Conservation (phyloP, 1,140 invertebrate genomes). For the Drosophila paulistorum region DNA sequence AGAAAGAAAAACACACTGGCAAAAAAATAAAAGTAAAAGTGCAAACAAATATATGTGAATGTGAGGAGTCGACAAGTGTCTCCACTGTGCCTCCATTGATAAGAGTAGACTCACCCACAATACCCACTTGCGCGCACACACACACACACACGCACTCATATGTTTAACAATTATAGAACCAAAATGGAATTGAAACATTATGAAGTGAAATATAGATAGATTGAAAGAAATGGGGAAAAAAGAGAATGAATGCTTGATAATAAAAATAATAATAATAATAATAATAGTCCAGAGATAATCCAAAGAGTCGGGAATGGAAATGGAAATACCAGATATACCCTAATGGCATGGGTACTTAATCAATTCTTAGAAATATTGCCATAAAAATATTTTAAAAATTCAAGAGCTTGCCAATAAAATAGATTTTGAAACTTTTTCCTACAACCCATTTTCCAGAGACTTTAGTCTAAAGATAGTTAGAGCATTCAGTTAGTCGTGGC, state of each 20-base stretch:
- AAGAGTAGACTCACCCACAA: conserved; percentile 51
- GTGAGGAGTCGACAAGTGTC: conserved; percentile 36
- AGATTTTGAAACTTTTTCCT: too few relatives aligned
- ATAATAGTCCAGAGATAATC: conserved; percentile 38
- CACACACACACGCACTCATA: conserved; percentile 1
- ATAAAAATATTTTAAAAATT: not conserved
- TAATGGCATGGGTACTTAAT: not conserved
- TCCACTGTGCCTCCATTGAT: conserved; percentile 64
- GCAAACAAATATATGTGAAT: conserved; percentile 65
- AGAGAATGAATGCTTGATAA: conserved; percentile 52
- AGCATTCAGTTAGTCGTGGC: not conserved
- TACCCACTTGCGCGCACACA: conserved; percentile 20
- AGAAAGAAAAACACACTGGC: too few relatives aligned
- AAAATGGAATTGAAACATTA: conserved; percentile 71
- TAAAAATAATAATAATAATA: conserved; percentile 50
- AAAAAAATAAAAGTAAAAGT: conserved; percentile 65
- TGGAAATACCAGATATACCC: conserved; percentile 12
- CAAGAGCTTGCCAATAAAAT: too few relatives aligned
- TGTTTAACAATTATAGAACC: conserved; percentile 16
- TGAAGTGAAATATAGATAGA: conserved; percentile 57
- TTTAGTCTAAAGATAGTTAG: not conserved
- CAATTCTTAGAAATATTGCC: conserved; percentile 20
- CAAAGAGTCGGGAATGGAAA: not conserved
- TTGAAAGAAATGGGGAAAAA: conserved; percentile 33
- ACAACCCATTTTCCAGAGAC: not conserved